Evolutionary conservation across 2,113 vertebrate genomes (phyloP).

Genomic region (Austrofundulus limnaeus): DNA sequence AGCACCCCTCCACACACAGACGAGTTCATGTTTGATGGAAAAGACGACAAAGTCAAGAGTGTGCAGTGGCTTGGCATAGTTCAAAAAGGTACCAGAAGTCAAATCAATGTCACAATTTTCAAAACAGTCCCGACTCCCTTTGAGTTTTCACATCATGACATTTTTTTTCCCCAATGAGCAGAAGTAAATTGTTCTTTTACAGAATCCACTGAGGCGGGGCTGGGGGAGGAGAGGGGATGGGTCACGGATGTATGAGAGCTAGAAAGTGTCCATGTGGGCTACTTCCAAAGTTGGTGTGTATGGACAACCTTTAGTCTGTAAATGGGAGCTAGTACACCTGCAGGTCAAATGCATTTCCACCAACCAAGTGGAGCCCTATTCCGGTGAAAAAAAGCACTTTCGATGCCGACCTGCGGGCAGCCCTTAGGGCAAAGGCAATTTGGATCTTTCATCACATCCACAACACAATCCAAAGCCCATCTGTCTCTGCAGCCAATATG

Average conservation of each 20-base stretch:
- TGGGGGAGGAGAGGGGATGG: neutral
- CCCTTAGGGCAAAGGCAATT: constrained; percentile 73
- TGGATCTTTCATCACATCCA: constrained; percentile 59
- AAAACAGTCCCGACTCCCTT: constrained; percentile 33
- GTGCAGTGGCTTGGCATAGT: constrained; percentile 55
- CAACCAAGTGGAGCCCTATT: constrained; percentile 44
- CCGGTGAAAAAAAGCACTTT: constrained; percentile 71
- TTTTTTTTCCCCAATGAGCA: constrained; percentile 47
- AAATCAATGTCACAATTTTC: constrained; percentile 38
- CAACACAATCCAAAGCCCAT: constrained; percentile 53
- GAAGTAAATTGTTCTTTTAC: constrained; percentile 39
- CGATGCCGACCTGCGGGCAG: constrained; percentile 62
- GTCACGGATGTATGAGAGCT: constrained; percentile 16
- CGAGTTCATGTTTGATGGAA: constrained; percentile 37
- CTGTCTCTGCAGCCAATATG: constrained; percentile 35
- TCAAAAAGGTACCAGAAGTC: constrained; percentile 45
- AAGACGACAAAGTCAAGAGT: constrained; percentile 38
- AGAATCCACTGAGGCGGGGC: neutral
- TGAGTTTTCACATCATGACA: constrained; percentile 40
- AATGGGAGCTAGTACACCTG: constrained; percentile 58
- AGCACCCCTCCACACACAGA: constrained; percentile 42
- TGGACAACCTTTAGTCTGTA: constrained; percentile 60
- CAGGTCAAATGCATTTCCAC: constrained; percentile 63
- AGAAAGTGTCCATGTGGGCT: constrained; percentile 45
- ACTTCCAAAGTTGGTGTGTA: constrained; percentile 56